phyloP scores from a whole-genome alignment of 2,888 invertebrate species.

The Caenorhabditis parvicauda region DNA sequence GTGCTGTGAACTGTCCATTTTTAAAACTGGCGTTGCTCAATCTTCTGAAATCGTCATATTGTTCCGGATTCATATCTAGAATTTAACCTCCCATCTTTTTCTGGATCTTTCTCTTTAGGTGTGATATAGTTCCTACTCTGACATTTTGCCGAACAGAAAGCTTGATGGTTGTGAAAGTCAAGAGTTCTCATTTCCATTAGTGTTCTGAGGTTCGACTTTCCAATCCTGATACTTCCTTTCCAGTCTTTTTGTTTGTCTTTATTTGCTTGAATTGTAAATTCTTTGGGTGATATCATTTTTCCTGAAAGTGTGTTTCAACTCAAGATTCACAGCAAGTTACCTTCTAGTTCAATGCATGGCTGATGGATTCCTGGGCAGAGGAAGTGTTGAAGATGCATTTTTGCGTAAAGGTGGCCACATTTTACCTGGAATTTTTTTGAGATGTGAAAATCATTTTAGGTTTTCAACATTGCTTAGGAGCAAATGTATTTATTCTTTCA shows the following conservation, averaged over 20 bases:
- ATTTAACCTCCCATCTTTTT: constrained; percentile 7
- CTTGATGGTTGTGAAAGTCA: constrained; percentile 64
- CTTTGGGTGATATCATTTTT: constrained; percentile 64
- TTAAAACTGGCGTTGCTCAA: not conserved
- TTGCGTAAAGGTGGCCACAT: constrained; percentile 57
- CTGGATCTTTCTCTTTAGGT: constrained; percentile 33
- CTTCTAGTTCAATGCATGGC: constrained; percentile 64
- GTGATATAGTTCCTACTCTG: constrained; percentile 61
- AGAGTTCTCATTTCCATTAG: constrained; percentile 64
- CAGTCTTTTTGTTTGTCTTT: constrained; percentile 66
- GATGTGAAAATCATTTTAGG: no score
- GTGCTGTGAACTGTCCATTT: not conserved
- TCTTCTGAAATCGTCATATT: no score
- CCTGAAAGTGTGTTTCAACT: constrained; percentile 6
- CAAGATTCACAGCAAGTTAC: constrained; percentile 6
- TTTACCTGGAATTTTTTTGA: constrained; percentile 59
- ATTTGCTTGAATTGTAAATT: constrained; percentile 64
- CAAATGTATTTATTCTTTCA: no score
- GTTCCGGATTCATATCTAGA: not conserved
- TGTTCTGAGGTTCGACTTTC: constrained; percentile 62
- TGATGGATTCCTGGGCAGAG: constrained; percentile 66
- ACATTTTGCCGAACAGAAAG: constrained; percentile 65
- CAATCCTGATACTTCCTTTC: constrained; percentile 66
- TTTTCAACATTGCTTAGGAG: no score
- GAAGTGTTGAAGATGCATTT: constrained; percentile 61